phyloP scores from a whole-genome alignment of 2,113 vertebrate genomes.

The Fukomys damarensis region DNA sequence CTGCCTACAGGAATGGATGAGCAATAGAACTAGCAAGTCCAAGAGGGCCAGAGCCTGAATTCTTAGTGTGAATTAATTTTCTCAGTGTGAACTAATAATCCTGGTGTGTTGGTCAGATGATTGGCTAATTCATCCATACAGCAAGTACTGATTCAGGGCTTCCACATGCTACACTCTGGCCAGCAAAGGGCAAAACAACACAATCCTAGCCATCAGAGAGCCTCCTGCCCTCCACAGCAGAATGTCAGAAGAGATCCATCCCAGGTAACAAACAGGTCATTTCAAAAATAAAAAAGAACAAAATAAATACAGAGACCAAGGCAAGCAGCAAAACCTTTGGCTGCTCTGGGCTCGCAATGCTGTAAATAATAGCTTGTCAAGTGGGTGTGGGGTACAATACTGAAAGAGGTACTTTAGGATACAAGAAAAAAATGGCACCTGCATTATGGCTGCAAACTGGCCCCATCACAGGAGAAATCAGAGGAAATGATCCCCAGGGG shows the following conservation, averaged over 20 bases:
- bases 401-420: background rate
- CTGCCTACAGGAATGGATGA: background rate
- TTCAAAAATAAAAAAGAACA: slow-evolving; percentile 13
- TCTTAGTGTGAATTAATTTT: no score
- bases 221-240: background rate
- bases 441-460: background rate
- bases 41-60: background rate
- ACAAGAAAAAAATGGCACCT: background rate
- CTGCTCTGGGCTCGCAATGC: background rate
- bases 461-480: background rate
- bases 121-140: background rate
- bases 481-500: background rate
- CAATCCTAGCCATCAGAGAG: background rate
- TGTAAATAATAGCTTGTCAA: background rate
- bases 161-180: no score
- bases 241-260: background rate
- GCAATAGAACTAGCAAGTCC: background rate
- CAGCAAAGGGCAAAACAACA: background rate
- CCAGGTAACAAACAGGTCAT: background rate
- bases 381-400: background rate
- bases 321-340: background rate
- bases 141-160: background rate
- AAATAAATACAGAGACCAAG: background rate
- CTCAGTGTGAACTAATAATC: background rate
- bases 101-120: background rate